Percentiles rank a stretch among this genome's conserved stretches.
phyloP scores from a whole-genome alignment of 2,113 vertebrate genomes.

The Trichechus manatus region DNA sequence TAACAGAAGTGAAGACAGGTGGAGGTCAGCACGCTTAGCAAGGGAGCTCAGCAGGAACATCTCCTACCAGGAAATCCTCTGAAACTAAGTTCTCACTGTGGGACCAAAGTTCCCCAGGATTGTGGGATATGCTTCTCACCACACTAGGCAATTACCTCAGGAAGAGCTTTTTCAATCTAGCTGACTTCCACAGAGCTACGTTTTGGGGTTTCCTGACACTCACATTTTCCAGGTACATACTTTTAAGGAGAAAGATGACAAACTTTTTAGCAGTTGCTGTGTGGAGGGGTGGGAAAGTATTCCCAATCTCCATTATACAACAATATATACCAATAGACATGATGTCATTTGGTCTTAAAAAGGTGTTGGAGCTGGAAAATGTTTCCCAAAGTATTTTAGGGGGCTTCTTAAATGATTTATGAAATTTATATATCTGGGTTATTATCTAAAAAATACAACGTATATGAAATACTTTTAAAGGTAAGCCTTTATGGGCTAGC shows the following conservation, averaged over 20 bases:
- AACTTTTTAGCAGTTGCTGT: not conserved
- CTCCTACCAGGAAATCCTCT: not conserved
- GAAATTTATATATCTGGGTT: conserved; percentile 55
- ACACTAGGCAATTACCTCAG: no score
- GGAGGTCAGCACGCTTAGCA: not conserved
- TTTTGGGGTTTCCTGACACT: not conserved
- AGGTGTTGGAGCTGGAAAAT: conserved; percentile 60
- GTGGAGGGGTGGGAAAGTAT: not conserved
- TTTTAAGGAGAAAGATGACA: not conserved
- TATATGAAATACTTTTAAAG: conserved; percentile 47
- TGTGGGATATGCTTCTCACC: not conserved
- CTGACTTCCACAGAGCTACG: not conserved
- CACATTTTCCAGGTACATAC: conserved; percentile 35
- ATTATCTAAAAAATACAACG: conserved; percentile 63
- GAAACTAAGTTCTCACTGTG: not conserved
- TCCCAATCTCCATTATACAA: not conserved
- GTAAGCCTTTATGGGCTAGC: conserved; percentile 35
- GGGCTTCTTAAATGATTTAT: conserved; percentile 59
- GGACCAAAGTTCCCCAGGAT: not conserved
- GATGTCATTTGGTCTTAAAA: conserved; percentile 67
- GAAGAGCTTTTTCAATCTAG: not conserved
- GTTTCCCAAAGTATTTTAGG: conserved; percentile 48
- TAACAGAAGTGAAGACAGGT: no score
- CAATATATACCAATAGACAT: conserved; percentile 14
- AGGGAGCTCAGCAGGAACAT: not conserved